Evolutionary conservation across 2,888 invertebrate genomes (phyloP).

Genomic region (Melangyna quadrimaculata): DNA sequence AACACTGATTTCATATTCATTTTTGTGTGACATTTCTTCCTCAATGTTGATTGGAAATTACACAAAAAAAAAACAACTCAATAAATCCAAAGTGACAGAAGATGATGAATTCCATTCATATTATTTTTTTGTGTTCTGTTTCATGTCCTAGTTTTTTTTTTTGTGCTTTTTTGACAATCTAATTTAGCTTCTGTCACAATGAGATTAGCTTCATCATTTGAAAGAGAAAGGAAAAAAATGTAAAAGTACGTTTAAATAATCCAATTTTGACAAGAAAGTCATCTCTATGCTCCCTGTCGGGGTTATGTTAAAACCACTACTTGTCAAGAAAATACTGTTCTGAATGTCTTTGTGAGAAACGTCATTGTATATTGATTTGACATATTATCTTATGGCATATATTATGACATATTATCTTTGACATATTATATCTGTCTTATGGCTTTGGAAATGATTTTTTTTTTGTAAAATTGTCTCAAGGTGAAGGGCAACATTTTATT

Average conservation of each 20-base stretch:
- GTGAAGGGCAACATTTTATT: not conserved
- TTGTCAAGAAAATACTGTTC: not conserved
- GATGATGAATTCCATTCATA: not conserved
- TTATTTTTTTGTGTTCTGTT: not conserved
- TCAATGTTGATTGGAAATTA: constrained; percentile 2
- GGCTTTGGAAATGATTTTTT: not conserved
- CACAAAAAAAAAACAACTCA: not conserved
- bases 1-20: not conserved
- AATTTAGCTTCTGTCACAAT: constrained; percentile 17
- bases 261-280: constrained; percentile 21
- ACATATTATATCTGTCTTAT: constrained; percentile 11
- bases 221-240: not conserved
- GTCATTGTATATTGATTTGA: constrained; percentile 10
- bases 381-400: constrained; percentile 9
- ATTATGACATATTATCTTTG: constrained; percentile 17
- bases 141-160: not conserved
- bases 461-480: not conserved
- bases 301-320: constrained; percentile 5
- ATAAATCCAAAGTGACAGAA: constrained; percentile 1
- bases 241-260: constrained; percentile 12
- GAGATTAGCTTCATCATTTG: constrained; percentile 2
- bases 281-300: not conserved
- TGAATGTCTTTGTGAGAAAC: not conserved
- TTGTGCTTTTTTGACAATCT: constrained; percentile 16
- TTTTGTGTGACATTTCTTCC: not conserved